Conservation (phyloP, 1,140 invertebrate genomes). For the Trachymyrmex septentrionalis region DNA sequence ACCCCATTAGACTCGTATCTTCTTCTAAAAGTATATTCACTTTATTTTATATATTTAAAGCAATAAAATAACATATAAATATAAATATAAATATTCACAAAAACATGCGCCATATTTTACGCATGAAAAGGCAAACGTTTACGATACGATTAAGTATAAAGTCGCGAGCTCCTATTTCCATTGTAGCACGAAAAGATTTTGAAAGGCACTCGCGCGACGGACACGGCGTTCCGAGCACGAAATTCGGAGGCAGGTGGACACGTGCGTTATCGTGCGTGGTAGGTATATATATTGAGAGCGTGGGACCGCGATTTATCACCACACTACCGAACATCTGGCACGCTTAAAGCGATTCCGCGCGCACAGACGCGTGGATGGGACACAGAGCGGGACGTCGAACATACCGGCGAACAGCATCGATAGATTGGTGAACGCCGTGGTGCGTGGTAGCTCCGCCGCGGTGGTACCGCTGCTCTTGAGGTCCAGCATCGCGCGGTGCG, state of each 20-base stretch:
- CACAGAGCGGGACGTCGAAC: constrained; percentile 51
- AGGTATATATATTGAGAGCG: background rate
- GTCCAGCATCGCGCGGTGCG: constrained; percentile 87
- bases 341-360: background rate
- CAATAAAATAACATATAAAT: constrained; percentile 4
- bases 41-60: background rate
- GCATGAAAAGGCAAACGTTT: background rate
- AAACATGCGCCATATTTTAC: background rate
- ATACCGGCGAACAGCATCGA: constrained; percentile 90
- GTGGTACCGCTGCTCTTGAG: constrained; percentile 89
- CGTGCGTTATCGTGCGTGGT: constrained; percentile 2
- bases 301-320: constrained; percentile 24
- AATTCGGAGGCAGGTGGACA: constrained; percentile 34
- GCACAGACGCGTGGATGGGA: background rate
- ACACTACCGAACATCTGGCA: constrained; percentile 32
- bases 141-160: background rate
- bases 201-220: background rate
- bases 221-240: constrained; percentile 4
- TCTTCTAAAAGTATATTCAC: background rate
- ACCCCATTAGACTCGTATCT: background rate
- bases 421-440: constrained; percentile 88
- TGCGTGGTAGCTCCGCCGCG: constrained; percentile 87
- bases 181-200: background rate
- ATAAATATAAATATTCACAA: too few species aligned
- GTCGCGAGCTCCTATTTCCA: background rate